Conservation (phyloP, 2,113 vertebrate species). For the Cynopterus brachyotis region DNA sequence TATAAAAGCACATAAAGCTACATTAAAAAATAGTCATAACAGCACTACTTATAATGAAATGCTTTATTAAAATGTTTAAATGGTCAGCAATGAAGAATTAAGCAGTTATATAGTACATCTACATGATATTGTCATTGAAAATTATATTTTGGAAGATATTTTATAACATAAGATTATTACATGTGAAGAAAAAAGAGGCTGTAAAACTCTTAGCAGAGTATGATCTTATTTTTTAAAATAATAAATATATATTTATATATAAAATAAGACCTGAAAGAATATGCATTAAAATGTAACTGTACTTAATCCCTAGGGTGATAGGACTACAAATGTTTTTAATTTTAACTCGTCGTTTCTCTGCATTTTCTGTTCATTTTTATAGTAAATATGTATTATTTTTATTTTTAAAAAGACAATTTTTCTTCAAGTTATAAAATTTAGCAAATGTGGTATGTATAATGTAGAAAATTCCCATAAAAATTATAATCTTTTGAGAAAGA, state of each 20-base stretch:
- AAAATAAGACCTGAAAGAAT: neutral
- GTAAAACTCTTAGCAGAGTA: neutral
- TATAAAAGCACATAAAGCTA: neutral
- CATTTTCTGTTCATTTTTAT: neutral
- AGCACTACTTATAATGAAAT: neutral
- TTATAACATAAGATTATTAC: neutral
- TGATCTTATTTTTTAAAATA: neutral
- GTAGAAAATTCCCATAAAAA: neutral
- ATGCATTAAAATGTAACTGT: neutral
- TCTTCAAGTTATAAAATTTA: neutral
- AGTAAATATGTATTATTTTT: neutral
- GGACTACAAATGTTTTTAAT: neutral
- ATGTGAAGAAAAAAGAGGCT: neutral
- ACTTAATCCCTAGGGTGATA: neutral
- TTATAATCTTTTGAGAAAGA: neutral
- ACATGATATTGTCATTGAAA: neutral
- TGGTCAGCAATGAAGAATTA: neutral
- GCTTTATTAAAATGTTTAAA: conserved; percentile 16
- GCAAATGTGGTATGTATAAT: neutral
- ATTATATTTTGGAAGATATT: conserved; percentile 1
- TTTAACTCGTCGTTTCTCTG: neutral
- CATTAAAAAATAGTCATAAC: neutral
- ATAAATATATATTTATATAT: neutral
- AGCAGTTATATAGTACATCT: neutral
- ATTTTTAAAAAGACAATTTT: neutral